phyloP scores from a whole-genome alignment of 2,113 vertebrate species.

The Thermophis baileyi region DNA sequence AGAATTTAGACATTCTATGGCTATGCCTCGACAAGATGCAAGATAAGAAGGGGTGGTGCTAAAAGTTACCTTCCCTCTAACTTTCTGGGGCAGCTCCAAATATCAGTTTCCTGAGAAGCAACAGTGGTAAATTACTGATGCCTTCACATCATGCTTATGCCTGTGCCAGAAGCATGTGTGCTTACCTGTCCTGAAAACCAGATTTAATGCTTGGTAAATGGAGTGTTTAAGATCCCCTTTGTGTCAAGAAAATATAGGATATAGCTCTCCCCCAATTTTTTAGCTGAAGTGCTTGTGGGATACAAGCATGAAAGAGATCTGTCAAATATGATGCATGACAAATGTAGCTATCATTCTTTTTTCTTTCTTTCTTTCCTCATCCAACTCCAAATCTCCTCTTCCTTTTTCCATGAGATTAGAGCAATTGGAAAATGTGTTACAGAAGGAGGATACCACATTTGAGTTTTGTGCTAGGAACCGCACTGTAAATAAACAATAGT shows the following conservation, averaged over 20 bases:
- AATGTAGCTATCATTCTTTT: not conserved
- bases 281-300: not conserved
- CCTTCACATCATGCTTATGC: not conserved
- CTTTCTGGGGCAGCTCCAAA: not conserved
- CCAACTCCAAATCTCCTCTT: not conserved
- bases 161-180: not conserved
- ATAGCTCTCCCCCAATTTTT: not conserved
- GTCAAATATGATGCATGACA: not conserved
- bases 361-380: not conserved
- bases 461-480: not conserved
- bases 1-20: not conserved
- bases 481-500: not conserved
- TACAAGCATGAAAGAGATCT: not conserved
- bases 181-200: not conserved
- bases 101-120: not conserved
- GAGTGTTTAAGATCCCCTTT: not conserved
- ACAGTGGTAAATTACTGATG: not conserved
- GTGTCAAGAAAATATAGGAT: not conserved
- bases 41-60: not conserved
- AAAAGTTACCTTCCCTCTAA: not conserved
- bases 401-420: not conserved
- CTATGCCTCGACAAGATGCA: not conserved
- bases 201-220: not conserved
- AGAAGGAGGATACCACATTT: not conserved
- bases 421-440: not conserved